Evolutionary conservation across 2,113 vertebrate genomes (phyloP).

Genomic region (Atractosteus spatula): DNA sequence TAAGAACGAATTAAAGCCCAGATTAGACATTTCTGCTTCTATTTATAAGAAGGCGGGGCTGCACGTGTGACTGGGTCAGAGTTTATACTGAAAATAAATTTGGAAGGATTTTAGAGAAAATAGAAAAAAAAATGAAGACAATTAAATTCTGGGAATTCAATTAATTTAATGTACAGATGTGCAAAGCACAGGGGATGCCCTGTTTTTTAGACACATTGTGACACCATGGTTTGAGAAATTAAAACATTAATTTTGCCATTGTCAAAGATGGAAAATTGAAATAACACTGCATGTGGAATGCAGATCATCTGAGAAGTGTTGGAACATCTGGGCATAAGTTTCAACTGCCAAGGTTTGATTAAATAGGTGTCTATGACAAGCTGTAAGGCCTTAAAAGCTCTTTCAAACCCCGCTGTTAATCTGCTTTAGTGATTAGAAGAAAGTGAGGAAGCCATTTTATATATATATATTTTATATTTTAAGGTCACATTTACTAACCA

Average conservation of each 20-base stretch:
- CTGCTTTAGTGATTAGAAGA: slow-evolving; percentile 12
- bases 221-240: slow-evolving; percentile 3
- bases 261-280: neutral
- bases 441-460: slow-evolving; percentile 21
- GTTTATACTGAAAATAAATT: neutral
- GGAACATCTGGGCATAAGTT: neutral
- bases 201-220: too few relatives aligned
- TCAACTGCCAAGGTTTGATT: slow-evolving; percentile 1
- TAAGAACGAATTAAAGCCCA: neutral
- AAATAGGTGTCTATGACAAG: slow-evolving; percentile 16
- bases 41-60: too few relatives aligned
- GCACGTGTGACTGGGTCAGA: neutral
- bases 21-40: neutral
- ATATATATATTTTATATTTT: too few relatives aligned
- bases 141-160: neutral
- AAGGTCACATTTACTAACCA: slow-evolving; percentile 1
- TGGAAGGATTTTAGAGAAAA: neutral
- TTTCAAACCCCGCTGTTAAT: slow-evolving; percentile 25
- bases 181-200: neutral
- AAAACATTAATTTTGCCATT: neutral
- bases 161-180: neutral
- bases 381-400: slow-evolving; percentile 13
- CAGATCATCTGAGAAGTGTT: neutral
- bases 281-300: neutral
- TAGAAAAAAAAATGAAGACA: neutral